These are phyloP conservation scores for Drosophila seguyi DNA, from an alignment of 1,140 invertebrate species.

Conservation along the genomic window DNA sequence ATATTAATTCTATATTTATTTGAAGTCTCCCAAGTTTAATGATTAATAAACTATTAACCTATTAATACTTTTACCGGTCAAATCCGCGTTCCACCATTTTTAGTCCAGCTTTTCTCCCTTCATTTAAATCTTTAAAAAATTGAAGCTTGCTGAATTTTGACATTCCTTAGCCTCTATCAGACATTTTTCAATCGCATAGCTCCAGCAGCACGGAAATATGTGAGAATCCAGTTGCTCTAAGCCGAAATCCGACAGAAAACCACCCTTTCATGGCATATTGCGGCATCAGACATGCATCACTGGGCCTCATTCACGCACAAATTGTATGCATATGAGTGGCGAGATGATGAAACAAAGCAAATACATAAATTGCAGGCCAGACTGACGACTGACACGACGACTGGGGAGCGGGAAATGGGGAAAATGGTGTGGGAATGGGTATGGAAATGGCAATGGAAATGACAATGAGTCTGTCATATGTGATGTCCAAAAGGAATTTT, in stretches of 20 bases:
- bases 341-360: constrained; percentile 68
- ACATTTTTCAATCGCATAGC: constrained; percentile 16
- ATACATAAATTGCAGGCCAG: constrained; percentile 44
- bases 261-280: constrained; percentile 29
- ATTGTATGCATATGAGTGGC: constrained; percentile 62
- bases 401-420: constrained; percentile 9
- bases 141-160: neutral
- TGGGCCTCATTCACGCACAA: constrained; percentile 74
- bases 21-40: neutral
- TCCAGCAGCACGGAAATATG: constrained; percentile 4
- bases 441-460: constrained; percentile 16
- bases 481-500: constrained; percentile 55
- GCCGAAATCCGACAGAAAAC: neutral
- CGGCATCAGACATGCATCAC: constrained; percentile 56
- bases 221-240: constrained; percentile 11
- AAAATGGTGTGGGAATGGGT: constrained; percentile 16
- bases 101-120: too few species aligned
- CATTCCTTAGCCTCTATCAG: constrained; percentile 1
- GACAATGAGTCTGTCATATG: constrained; percentile 48
- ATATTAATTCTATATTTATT: neutral
- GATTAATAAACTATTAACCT: neutral
- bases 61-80: neutral
- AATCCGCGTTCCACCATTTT: neutral
- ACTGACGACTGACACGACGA: constrained; percentile 14
- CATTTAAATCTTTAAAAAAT: constrained; percentile 2